Percentiles rank a stretch among this genome's conserved stretches.
These are phyloP conservation scores for Dermatophagoides farinae DNA, from an alignment of 1,140 invertebrate genomes.

Conservation along the genomic window DNA sequence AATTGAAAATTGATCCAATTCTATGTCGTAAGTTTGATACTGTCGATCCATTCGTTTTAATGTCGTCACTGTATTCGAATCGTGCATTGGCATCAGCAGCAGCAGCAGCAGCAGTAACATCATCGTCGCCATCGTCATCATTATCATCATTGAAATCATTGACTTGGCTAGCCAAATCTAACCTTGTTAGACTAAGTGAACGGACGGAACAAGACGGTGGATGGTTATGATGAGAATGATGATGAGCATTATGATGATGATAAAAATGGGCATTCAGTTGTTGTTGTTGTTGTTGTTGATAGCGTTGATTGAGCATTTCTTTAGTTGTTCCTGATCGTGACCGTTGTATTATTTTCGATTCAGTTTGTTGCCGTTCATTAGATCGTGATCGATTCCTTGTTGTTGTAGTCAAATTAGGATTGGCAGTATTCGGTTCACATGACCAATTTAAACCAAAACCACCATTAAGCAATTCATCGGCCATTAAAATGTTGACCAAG, in stretches of 20 bases:
- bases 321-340: neutral
- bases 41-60: too few relatives aligned
- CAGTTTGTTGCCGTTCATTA: neutral
- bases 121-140: too few relatives aligned
- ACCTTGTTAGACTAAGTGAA: too few relatives aligned
- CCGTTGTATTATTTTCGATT: neutral
- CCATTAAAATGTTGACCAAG: conserved; percentile 49
- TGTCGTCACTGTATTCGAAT: too few relatives aligned
- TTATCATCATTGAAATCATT: too few relatives aligned
- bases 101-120: neutral
- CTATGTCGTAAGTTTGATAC: too few relatives aligned
- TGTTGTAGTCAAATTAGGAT: too few relatives aligned
- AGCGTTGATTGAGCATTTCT: neutral
- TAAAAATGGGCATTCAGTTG: neutral
- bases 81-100: neutral
- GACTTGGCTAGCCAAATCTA: too few relatives aligned
- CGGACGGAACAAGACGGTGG: neutral
- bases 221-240: neutral
- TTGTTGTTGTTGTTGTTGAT: conserved; percentile 5
- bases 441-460: neutral
- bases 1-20: neutral
- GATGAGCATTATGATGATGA: neutral
- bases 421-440: neutral
- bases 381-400: neutral
- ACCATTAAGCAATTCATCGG: conserved; percentile 3